Evolutionary conservation across 1,140 invertebrate genomes (phyloP).

Genomic region (Drosophila teissieri): DNA sequence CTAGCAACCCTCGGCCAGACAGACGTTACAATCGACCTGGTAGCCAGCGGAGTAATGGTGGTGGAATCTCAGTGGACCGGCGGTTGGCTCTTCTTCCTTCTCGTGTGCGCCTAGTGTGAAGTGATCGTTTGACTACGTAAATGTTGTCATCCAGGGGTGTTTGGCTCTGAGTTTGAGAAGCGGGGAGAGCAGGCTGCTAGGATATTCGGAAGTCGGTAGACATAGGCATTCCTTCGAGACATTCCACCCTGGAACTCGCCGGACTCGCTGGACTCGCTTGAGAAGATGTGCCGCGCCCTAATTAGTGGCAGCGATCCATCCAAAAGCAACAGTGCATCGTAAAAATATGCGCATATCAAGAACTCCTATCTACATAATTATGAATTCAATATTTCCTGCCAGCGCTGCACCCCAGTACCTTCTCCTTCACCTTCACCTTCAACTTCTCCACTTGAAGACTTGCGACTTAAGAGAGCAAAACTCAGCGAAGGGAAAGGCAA

Average conservation of each 20-base stretch:
- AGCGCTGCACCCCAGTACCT: conserved; percentile 14
- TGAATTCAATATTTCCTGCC: conserved; percentile 78
- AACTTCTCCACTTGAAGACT: conserved; percentile 15
- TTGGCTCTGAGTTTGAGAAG: background rate
- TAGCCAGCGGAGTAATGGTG: conserved; percentile 37
- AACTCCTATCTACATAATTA: conserved; percentile 66
- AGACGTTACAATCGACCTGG: conserved; percentile 23
- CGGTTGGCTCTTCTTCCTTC: conserved; percentile 36
- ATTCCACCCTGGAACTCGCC: conserved; percentile 10
- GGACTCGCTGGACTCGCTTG: conserved; percentile 60
- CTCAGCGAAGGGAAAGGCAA: conserved; percentile 39
- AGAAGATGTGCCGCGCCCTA: conserved; percentile 54
- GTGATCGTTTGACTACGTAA: conserved; percentile 80
- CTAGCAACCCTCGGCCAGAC: conserved; percentile 65
- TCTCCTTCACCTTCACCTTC: background rate
- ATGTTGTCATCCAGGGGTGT: conserved; percentile 60
- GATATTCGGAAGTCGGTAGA: conserved; percentile 14
- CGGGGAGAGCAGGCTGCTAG: conserved; percentile 26
- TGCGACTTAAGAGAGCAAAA: background rate
- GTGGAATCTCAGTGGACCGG: conserved; percentile 78
- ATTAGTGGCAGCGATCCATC: conserved; percentile 39
- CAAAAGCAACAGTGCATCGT: conserved; percentile 34
- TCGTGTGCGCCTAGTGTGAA: conserved; percentile 61
- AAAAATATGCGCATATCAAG: conserved; percentile 53
- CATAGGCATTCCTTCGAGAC: background rate